Conservation (phyloP, 2,888 invertebrate species). For the Drosophila rubida region DNA sequence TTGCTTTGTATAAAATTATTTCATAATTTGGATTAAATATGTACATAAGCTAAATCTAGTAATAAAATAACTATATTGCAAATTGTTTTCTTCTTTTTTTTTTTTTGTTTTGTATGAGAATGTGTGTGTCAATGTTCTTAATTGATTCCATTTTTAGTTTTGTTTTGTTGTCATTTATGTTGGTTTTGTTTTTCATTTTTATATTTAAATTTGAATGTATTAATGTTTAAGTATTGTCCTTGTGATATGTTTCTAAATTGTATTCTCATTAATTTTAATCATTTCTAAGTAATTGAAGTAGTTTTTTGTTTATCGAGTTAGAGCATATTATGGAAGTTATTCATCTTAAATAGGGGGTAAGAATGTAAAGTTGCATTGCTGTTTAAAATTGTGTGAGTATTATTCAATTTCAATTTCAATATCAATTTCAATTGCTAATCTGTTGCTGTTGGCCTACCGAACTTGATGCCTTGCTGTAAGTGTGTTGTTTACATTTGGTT, state of each 20-base stretch:
- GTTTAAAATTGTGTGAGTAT: constrained; percentile 65
- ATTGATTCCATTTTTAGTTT: constrained; percentile 45
- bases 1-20: constrained; percentile 68
- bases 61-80: constrained; percentile 76
- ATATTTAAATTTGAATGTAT: constrained; percentile 70
- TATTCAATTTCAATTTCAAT: constrained; percentile 39
- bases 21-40: constrained; percentile 61
- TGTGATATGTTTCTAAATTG: constrained; percentile 84
- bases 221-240: constrained; percentile 84
- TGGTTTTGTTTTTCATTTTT: constrained; percentile 38
- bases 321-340: constrained; percentile 77
- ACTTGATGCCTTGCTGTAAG: constrained; percentile 47
- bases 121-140: constrained; percentile 49
- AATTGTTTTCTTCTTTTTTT: constrained; percentile 48
- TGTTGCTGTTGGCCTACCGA: constrained; percentile 53
- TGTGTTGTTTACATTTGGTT: constrained; percentile 5
- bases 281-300: constrained; percentile 81
- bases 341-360: constrained; percentile 71
- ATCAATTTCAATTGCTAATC: constrained; percentile 46
- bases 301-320: constrained; percentile 72
- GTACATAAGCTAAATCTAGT: constrained; percentile 65
- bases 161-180: constrained; percentile 39
- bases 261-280: constrained; percentile 75
- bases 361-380: constrained; percentile 65
- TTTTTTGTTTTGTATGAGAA: constrained; percentile 45